Evolutionary conservation across 2,888 invertebrate species (phyloP).

Genomic region (Drosophila neonasuta): DNA sequence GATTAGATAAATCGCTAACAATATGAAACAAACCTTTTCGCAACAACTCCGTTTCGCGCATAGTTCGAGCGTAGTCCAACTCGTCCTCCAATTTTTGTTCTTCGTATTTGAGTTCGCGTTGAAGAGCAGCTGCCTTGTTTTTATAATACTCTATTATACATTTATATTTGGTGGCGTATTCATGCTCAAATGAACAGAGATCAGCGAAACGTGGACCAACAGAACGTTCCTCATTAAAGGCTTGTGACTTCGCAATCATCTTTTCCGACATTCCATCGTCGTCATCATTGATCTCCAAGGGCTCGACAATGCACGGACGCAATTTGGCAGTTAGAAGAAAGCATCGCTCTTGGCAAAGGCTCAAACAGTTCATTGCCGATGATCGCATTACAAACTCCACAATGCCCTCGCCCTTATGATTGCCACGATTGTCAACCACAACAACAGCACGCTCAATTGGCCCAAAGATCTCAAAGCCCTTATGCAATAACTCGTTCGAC

Average conservation of each 20-base stretch:
- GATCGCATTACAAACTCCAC: constrained; percentile 97
- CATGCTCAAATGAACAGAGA: constrained; percentile 93
- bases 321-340: constrained; percentile 95
- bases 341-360: constrained; percentile 95
- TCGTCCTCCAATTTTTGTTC: constrained; percentile 96
- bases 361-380: constrained; percentile 92
- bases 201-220: constrained; percentile 94
- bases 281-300: constrained; percentile 94
- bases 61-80: constrained; percentile 97
- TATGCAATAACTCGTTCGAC: constrained; percentile 95
- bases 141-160: constrained; percentile 95
- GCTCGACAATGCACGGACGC: constrained; percentile 96
- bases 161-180: constrained; percentile 98
- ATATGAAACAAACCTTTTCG: constrained; percentile 88
- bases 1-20: background rate
- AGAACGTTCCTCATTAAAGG: constrained; percentile 89
- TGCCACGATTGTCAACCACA: constrained; percentile 97
- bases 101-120: constrained; percentile 93
- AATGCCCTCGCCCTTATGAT: constrained; percentile 96
- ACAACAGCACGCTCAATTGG: constrained; percentile 96
- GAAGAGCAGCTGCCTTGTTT: constrained; percentile 92
- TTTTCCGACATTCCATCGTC: constrained; percentile 95
- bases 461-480: constrained; percentile 93
- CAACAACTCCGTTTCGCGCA: constrained; percentile 97
- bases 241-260: constrained; percentile 88